Evolutionary conservation across 1,140 invertebrate genomes (phyloP).

Genomic region (Leptopilina clavipes): DNA sequence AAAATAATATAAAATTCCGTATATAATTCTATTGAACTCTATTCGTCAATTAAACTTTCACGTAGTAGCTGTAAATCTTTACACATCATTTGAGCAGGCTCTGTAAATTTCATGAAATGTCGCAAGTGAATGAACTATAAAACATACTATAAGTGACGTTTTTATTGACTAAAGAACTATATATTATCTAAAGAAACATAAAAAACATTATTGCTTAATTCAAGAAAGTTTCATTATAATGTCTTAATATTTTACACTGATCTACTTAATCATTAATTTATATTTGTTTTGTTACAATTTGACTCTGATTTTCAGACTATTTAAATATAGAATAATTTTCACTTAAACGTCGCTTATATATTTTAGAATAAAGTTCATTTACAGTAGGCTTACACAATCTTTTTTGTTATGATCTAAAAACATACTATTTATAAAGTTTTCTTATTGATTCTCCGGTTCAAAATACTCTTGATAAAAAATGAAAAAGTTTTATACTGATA

Average conservation of each 20-base stretch:
- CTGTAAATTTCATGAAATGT: conserved; percentile 23
- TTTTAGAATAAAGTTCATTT: too few relatives aligned
- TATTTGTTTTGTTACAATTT: too few relatives aligned
- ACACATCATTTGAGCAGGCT: conserved; percentile 3
- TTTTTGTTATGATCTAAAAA: background rate
- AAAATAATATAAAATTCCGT: background rate
- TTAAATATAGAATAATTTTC: too few relatives aligned
- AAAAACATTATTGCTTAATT: background rate
- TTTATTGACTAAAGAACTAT: conserved; percentile 4
- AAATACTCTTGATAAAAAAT: background rate
- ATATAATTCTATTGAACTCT: background rate
- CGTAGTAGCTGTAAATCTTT: background rate
- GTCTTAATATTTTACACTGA: background rate
- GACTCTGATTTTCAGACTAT: too few relatives aligned
- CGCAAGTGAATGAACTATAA: conserved; percentile 27
- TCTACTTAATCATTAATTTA: too few relatives aligned
- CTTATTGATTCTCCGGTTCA: background rate
- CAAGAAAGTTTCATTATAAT: background rate
- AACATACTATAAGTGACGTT: conserved; percentile 19
- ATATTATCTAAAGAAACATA: conserved; percentile 9
- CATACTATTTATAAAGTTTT: background rate
- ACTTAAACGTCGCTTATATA: too few relatives aligned
- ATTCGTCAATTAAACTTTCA: background rate
- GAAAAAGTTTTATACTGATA: background rate
- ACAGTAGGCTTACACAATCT: too few relatives aligned